Percentiles rank a stretch among this genome's conserved stretches.
Conservation (phyloP, 2,113 vertebrate genomes). For the Gobio gobio region DNA sequence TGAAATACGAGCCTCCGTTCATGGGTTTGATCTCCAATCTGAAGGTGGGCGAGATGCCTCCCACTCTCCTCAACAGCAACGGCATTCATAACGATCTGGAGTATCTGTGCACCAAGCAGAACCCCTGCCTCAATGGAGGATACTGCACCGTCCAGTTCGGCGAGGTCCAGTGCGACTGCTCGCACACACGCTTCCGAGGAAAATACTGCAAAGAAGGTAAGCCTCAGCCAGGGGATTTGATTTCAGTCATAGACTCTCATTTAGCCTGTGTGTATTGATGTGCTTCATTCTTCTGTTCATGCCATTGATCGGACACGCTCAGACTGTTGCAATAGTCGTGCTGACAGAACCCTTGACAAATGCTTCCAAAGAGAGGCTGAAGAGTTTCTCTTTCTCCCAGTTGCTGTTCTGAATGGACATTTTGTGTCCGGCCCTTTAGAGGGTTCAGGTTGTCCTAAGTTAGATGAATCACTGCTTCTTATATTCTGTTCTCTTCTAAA, state of each 20-base stretch:
- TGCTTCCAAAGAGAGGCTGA: no score
- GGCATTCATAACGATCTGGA: conserved; percentile 88
- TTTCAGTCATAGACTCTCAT: not conserved
- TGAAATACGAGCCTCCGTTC: conserved; percentile 92
- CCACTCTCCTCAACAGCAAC: conserved; percentile 85
- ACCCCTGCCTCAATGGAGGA: conserved; percentile 93
- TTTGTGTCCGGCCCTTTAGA: conserved; percentile 17
- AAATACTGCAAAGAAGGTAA: conserved; percentile 97
- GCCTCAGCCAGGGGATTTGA: conserved; percentile 34
- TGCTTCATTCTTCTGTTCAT: not conserved
- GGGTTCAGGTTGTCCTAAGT: not conserved
- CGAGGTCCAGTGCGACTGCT: conserved; percentile 90
- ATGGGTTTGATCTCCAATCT: conserved; percentile 87
- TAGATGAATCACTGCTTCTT: conserved; percentile 40
- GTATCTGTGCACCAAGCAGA: conserved; percentile 85
- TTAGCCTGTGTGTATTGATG: not conserved
- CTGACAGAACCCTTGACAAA: not conserved
- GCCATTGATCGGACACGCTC: not conserved
- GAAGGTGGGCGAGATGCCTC: conserved; percentile 88
- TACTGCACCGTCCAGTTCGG: conserved; percentile 87
- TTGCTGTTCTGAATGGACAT: not conserved
- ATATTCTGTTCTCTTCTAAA: conserved; percentile 37
- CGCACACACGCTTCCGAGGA: conserved; percentile 86
- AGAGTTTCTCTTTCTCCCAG: not conserved
- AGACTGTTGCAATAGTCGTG: not conserved